phyloP scores from a whole-genome alignment of 2,113 vertebrate genomes.

The Tamias sibiricus region DNA sequence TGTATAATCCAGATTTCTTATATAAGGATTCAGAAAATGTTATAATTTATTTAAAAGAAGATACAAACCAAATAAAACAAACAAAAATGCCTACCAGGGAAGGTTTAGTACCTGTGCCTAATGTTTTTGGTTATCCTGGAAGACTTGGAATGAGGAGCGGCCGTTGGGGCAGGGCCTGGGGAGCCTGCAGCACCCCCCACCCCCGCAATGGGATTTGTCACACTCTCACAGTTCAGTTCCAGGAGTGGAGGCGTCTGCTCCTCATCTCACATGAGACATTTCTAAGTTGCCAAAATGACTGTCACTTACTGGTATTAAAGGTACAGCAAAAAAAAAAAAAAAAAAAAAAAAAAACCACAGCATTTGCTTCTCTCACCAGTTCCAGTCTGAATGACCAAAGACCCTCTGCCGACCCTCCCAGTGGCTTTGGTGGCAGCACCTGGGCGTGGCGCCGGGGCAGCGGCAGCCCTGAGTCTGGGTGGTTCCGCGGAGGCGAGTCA shows the following conservation, averaged over 20 bases:
- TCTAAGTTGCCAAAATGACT: conserved; percentile 1
- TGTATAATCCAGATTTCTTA: not conserved
- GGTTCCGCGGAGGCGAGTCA: not conserved
- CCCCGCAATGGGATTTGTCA: not conserved
- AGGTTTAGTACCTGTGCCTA: not conserved
- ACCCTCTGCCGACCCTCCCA: not conserved
- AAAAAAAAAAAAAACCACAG: too few relatives aligned
- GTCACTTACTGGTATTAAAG: conserved; percentile 35
- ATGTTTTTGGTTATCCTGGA: not conserved
- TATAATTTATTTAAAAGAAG: not conserved
- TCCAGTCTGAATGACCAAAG: not conserved
- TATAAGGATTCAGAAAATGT: not conserved
- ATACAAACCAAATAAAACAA: not conserved
- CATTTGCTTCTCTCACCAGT: not conserved
- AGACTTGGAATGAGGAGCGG: not conserved
- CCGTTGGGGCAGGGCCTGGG: fast-evolving
- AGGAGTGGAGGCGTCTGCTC: not conserved
- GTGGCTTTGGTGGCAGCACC: fast-evolving
- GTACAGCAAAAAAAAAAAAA: not conserved
- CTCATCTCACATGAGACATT: not conserved
- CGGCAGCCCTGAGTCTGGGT: not conserved
- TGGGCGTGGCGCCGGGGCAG: not conserved
- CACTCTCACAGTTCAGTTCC: fast-evolving
- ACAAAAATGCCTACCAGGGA: not conserved
- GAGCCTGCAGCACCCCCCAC: fast-evolving